Evolutionary conservation across 2,113 vertebrate species (phyloP).

Genomic region (Limanda limanda): DNA sequence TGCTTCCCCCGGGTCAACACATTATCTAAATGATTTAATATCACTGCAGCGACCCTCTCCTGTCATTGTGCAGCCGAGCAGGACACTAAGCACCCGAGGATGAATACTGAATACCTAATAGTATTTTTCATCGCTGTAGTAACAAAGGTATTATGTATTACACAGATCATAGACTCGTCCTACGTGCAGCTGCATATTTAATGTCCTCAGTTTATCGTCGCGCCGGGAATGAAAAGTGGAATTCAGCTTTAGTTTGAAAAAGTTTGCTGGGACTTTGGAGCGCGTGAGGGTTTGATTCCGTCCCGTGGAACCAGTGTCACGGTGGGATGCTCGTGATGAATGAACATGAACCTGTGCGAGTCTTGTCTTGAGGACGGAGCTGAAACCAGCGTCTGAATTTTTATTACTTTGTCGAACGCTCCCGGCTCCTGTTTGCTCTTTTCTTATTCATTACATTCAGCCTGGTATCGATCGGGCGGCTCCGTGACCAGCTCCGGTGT

Average conservation of each 20-base stretch:
- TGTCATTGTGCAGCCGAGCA: constrained; percentile 54
- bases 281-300: background rate
- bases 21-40: constrained; percentile 79
- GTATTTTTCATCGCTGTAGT: constrained; percentile 23
- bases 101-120: constrained; percentile 48
- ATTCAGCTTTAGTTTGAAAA: background rate
- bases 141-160: constrained; percentile 30
- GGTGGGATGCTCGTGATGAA: constrained; percentile 1
- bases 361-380: background rate
- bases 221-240: too few relatives aligned
- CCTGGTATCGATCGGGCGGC: constrained; percentile 35
- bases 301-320: background rate
- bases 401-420: constrained; percentile 1
- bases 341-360: background rate
- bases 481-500: constrained; percentile 5
- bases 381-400: background rate
- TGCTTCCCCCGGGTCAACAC: constrained; percentile 57
- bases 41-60: constrained; percentile 53
- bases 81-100: constrained; percentile 42
- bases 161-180: constrained; percentile 18
- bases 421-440: constrained; percentile 10
- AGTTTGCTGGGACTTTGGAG: background rate
- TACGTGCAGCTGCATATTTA: background rate
- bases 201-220: background rate
- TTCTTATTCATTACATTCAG: constrained; percentile 42